Percentiles rank a stretch among this genome's conserved stretches.
phyloP scores from a whole-genome alignment of 2,888 invertebrate species.

The Drosophila yooni region DNA sequence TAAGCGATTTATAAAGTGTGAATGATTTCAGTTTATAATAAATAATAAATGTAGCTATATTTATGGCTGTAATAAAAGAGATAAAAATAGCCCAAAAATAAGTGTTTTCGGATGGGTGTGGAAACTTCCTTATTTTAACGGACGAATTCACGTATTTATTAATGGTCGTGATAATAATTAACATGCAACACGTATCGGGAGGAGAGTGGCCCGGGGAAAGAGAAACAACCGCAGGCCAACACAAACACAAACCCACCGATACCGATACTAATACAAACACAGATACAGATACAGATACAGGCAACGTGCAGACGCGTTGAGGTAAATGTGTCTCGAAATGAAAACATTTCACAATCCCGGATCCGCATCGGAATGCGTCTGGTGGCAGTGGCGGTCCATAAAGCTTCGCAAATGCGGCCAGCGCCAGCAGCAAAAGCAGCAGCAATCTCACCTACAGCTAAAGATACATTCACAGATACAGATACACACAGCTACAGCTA shows the following conservation, averaged over 20 bases:
- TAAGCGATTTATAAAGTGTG: background rate
- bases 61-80: conserved; percentile 53
- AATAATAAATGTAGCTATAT: background rate
- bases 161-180: conserved; percentile 59
- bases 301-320: conserved; percentile 31
- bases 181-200: conserved; percentile 74
- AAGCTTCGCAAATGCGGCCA: conserved; percentile 64
- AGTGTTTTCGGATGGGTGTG: conserved; percentile 33
- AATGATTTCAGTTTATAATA: background rate
- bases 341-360: conserved; percentile 82
- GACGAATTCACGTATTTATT: conserved; percentile 45
- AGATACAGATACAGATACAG: conserved; percentile 18
- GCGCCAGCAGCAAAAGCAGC: conserved; percentile 29
- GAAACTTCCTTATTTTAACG: conserved; percentile 44
- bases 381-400: conserved; percentile 56
- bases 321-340: conserved; percentile 74
- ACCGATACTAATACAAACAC: conserved; percentile 18
- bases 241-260: conserved; percentile 12
- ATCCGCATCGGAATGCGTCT: conserved; percentile 80
- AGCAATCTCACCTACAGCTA: conserved; percentile 23
- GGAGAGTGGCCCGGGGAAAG: conserved; percentile 62
- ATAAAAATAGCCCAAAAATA: conserved; percentile 60
- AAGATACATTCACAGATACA: conserved; percentile 11
- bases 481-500: conserved; percentile 15
- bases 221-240: conserved; percentile 25